Conservation (phyloP, 2,113 vertebrate species). For the Neotragus moschatus region DNA sequence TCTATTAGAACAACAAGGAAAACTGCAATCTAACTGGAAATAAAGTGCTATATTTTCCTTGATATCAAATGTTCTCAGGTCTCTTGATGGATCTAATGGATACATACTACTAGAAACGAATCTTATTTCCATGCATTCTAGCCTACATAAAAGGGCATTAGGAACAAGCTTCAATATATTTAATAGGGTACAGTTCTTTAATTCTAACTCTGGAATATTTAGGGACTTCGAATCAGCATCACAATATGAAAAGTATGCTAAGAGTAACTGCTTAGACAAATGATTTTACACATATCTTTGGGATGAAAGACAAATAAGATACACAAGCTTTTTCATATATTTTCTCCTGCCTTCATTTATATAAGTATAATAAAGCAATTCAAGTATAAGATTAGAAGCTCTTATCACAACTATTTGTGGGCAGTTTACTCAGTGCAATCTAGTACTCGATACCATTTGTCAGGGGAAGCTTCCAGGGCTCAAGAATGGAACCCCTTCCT, state of each 20-base stretch:
- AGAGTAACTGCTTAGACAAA: constrained; percentile 24
- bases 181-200: neutral
- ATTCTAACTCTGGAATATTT: constrained; percentile 12
- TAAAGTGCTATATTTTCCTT: neutral
- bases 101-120: neutral
- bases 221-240: neutral
- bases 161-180: neutral
- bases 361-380: constrained; percentile 4
- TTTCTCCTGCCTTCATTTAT: constrained; percentile 3
- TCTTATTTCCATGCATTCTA: neutral
- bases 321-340: neutral
- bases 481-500: constrained; percentile 3
- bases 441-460: constrained; percentile 36
- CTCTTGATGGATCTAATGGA: neutral
- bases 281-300: constrained; percentile 18
- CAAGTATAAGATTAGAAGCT: constrained; percentile 44
- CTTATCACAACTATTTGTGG: neutral
- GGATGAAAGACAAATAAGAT: neutral
- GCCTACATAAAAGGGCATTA: neutral
- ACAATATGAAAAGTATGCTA: neutral
- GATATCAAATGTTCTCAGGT: neutral
- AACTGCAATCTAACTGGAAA: neutral
- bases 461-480: constrained; percentile 42
- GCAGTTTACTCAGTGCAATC: neutral
- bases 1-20: neutral